phyloP scores from a whole-genome alignment of 2,888 invertebrate genomes.

The Xanthia togata region DNA sequence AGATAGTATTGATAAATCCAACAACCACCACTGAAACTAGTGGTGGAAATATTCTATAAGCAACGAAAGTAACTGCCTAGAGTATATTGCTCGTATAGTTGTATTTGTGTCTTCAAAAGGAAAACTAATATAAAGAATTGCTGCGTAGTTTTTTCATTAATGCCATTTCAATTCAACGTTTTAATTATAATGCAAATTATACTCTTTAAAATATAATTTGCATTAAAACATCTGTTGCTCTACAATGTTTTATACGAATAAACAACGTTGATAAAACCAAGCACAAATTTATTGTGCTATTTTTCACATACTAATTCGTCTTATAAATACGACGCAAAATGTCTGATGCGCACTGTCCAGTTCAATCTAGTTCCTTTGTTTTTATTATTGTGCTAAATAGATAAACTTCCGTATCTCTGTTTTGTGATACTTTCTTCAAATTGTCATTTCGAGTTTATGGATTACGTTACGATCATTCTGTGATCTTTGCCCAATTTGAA shows the following conservation, averaged over 20 bases:
- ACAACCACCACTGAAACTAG: background rate
- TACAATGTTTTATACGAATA: background rate
- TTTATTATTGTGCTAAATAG: slow-evolving; percentile 44
- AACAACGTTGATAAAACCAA: background rate
- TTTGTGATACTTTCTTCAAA: slow-evolving; percentile 27
- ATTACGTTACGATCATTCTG: background rate
- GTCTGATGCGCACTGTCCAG: slow-evolving; percentile 5
- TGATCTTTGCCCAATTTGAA: background rate
- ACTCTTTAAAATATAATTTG: background rate
- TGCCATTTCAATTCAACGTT: background rate
- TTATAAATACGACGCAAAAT: slow-evolving; percentile 24
- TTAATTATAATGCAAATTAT: too few species aligned
- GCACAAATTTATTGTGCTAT: slow-evolving; percentile 2
- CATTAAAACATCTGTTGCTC: slow-evolving; percentile 6
- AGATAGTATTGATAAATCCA: background rate
- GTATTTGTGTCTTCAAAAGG: background rate
- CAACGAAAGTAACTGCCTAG: background rate
- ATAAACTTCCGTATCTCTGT: slow-evolving; percentile 32
- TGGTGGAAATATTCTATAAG: background rate
- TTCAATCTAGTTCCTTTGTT: slow-evolving; percentile 21
- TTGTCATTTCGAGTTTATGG: background rate
- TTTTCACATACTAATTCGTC: background rate
- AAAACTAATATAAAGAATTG: background rate
- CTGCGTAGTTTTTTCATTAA: background rate
- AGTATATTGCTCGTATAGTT: background rate